These are phyloP conservation scores for Trematocara variabile DNA, from an alignment of 2,113 vertebrate species.

Conservation along the genomic window DNA sequence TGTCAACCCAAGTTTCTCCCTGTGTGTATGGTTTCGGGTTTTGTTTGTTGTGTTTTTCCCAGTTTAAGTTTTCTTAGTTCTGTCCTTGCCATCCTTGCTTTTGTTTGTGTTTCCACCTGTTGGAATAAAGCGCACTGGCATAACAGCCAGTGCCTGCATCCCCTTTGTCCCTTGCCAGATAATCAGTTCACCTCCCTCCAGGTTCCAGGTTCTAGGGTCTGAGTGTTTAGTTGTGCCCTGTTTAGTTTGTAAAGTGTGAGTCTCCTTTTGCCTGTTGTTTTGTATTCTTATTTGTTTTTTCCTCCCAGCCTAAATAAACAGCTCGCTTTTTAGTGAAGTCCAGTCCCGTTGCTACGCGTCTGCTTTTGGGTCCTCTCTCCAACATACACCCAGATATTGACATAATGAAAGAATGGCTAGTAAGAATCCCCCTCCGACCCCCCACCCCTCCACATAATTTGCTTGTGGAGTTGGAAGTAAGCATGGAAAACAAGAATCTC, in stretches of 20 bases:
- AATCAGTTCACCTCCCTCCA: neutral
- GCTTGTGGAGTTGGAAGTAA: neutral
- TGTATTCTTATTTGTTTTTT: neutral
- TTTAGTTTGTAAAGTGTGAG: neutral
- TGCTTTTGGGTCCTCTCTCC: neutral
- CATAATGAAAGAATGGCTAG: neutral
- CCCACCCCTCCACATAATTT: neutral
- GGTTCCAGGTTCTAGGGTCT: neutral
- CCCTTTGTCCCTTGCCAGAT: neutral
- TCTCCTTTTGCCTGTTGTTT: neutral
- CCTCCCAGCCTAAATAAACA: neutral
- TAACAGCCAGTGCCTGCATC: neutral
- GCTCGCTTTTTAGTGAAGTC: rapidly evolving
- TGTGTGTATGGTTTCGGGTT: neutral
- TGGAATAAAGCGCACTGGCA: neutral
- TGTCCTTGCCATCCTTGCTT: too few species aligned
- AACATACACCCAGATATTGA: neutral
- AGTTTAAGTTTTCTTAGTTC: neutral
- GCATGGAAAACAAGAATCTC: conserved; percentile 2
- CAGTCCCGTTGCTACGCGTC: rapidly evolving
- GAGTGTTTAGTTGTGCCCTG: neutral
- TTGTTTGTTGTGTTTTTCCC: neutral
- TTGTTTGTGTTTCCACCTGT: neutral
- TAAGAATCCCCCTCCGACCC: neutral
- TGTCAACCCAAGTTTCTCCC: neutral